Conservation (phyloP, 2,113 vertebrate genomes). For the Uria lomvia region DNA sequence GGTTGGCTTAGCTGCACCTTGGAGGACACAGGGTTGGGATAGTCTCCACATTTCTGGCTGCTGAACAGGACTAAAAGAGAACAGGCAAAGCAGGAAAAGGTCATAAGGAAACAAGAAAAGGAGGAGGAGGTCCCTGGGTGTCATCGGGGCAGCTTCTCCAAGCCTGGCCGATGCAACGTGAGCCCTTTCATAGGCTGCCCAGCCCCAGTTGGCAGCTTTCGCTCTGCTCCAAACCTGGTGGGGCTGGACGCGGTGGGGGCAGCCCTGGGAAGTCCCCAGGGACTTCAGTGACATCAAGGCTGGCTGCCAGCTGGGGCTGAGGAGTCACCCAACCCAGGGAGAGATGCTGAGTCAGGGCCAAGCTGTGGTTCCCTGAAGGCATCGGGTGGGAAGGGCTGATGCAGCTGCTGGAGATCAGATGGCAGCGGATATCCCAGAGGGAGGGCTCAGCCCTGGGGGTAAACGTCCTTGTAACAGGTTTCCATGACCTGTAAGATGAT, state of each 20-base stretch:
- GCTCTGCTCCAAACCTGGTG: fast-evolving
- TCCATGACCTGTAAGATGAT: neutral
- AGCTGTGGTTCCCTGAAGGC: neutral
- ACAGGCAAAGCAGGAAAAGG: neutral
- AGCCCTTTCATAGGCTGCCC: neutral
- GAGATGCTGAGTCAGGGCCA: neutral
- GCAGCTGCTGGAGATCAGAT: neutral
- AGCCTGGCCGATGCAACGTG: neutral
- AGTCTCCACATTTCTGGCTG: neutral
- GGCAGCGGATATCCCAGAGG: neutral
- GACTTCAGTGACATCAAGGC: neutral
- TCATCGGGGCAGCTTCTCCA: neutral
- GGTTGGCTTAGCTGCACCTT: neutral
- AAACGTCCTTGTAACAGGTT: neutral
- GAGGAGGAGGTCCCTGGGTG: neutral
- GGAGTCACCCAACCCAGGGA: neutral
- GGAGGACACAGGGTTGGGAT: neutral
- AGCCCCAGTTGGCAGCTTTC: neutral
- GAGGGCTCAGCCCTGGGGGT: neutral
- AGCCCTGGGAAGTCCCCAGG: neutral
- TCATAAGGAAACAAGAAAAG: neutral
- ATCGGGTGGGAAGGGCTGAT: neutral
- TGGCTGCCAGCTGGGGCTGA: fast-evolving
- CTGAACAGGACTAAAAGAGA: neutral
- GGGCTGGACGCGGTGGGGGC: neutral